Conservation (phyloP, 1,140 invertebrate species). For the Bombus cullumanus region DNA sequence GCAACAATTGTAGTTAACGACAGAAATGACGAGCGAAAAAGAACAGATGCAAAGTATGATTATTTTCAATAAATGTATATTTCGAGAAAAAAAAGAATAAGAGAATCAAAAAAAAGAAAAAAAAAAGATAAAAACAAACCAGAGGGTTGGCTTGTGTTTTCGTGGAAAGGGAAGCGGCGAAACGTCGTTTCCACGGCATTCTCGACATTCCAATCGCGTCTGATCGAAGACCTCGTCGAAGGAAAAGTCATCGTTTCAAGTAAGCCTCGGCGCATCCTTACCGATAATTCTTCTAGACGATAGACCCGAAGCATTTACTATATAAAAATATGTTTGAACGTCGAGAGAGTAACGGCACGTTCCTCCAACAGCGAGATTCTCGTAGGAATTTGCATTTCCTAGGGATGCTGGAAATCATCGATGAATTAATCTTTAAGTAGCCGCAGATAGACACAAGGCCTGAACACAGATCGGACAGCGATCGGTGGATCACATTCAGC, state of each 20-base stretch:
- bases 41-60: conserved; percentile 63
- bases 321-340: conserved; percentile 45
- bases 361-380: background rate
- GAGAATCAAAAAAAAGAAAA: background rate
- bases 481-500: no score
- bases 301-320: conserved; percentile 37
- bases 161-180: background rate
- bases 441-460: background rate
- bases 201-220: conserved; percentile 39
- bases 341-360: conserved; percentile 5
- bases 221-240: conserved; percentile 24
- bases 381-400: no score
- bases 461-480: background rate
- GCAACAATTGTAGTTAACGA: conserved; percentile 61
- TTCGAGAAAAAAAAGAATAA: conserved; percentile 44
- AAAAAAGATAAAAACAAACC: background rate
- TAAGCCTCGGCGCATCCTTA: background rate
- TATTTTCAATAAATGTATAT: conserved; percentile 76
- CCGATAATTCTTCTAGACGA: background rate
- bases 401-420: background rate
- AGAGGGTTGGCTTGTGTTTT: conserved; percentile 1
- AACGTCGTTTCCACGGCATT: conserved; percentile 15
- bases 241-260: conserved; percentile 45
- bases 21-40: conserved; percentile 37
- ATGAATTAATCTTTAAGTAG: conserved; percentile 34